Base-by-base conservation (phyloP, 1,140 invertebrate species). In the Penaeus japonicus region DNA sequence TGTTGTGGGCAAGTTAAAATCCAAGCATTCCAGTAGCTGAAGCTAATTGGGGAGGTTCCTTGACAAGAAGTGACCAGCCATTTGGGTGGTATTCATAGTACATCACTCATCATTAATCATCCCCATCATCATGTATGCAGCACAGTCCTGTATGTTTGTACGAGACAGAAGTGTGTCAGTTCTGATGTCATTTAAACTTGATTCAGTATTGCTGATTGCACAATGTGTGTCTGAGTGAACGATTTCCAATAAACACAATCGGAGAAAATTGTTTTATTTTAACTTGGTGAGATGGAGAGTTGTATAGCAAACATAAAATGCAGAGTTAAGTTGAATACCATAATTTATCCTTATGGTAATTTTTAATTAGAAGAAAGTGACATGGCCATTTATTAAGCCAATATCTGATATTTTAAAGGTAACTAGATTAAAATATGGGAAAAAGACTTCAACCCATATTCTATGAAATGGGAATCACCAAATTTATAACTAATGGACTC, bases 71-170 rank as follows among this genome's bases (percentile, higher is more conserved):
- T 22, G 18, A 59, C 55, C 32, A 82, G 65, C 83, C 27, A 12
- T 32, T 27, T 75, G 77, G 85, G 79, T 73, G 54, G 55, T 35
- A 54, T 87, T 73, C 62, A 79, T 79, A 82, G 81, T 53, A 65
- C 65, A 27, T 80, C 59, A 81, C 82, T 82, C 85, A 82, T 82
- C 59, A 82, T 35, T 81, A 81, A 82, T 87, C 85, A 87, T 87
- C 85, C 85, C 80, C 53, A 35, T 70, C 85, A 87, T 81, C 73
- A 65, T 73, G 85, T 82, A 87, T 87, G 85, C 85, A 82, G 85
- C 85, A 87, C 85, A 87, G 82, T 78, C 85, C 62, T 82, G 85
- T 81, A 87, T 87, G 85, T 87, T 87, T 87, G 85, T 87, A 82
- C 54, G 70, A 79, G 84, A 55, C 75, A 81, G 47, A 80, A 27